phyloP scores from a whole-genome alignment of 2,888 invertebrate genomes.

The Atethmia centrago region DNA sequence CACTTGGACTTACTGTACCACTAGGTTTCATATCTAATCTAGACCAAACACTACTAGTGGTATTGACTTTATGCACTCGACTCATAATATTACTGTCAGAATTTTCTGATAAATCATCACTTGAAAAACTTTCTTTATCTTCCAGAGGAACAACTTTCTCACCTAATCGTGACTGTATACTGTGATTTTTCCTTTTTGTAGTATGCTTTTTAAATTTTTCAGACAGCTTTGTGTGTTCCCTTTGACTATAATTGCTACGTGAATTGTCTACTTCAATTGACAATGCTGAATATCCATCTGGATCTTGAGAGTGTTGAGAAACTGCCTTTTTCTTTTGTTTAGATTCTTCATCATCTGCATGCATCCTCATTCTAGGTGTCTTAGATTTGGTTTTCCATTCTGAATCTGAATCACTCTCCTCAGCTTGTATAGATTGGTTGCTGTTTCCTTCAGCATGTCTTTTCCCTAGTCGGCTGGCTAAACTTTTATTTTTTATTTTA shows the following conservation, averaged over 20 bases:
- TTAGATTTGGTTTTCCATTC: conserved; percentile 92
- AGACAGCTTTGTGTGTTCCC: conserved; percentile 79
- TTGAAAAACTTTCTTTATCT: conserved; percentile 66
- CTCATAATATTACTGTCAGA: conserved; percentile 87
- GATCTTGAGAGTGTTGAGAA: conserved; percentile 69
- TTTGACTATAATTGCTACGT: conserved; percentile 75
- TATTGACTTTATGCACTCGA: conserved; percentile 86
- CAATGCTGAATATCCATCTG: conserved; percentile 81
- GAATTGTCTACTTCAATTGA: conserved; percentile 86
- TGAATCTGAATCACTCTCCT: conserved; percentile 87
- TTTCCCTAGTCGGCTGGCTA: conserved; percentile 85
- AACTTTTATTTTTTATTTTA: conserved; percentile 80
- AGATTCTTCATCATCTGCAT: conserved; percentile 96
- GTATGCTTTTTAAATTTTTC: conserved; percentile 82
- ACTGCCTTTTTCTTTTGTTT: conserved; percentile 83
- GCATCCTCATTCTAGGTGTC: conserved; percentile 95
- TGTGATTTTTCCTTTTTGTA: conserved; percentile 65
- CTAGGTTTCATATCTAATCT: conserved; percentile 84
- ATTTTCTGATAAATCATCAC: conserved; percentile 78
- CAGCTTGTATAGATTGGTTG: conserved; percentile 74
- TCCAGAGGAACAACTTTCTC: conserved; percentile 74
- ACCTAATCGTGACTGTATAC: conserved; percentile 83
- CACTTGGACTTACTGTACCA: conserved; percentile 63
- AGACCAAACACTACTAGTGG: conserved; percentile 90
- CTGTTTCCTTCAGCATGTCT: conserved; percentile 71